A percentile compares a stretch with the other conserved stretches of the same genome.
phyloP scores from a whole-genome alignment of 2,797 vertebrate genomes.

The Sebastes vulpes region DNA sequence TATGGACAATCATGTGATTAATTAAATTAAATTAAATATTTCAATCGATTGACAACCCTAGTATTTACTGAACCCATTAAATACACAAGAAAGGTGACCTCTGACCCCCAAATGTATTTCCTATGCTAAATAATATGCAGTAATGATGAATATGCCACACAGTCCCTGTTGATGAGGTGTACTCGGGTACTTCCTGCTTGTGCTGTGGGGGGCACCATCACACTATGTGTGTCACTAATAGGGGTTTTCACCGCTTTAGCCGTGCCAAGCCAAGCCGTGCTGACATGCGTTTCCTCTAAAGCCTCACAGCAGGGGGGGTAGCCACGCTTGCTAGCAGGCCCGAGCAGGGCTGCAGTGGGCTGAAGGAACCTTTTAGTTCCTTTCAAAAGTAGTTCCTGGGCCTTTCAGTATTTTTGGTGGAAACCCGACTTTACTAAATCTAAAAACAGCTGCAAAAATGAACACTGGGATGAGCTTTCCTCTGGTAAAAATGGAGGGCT shows the following conservation, averaged over 20 bases:
- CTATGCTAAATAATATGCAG: not conserved
- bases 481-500: not conserved
- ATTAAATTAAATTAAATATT: too few relatives aligned
- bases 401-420: too few relatives aligned
- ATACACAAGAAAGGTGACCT: not conserved
- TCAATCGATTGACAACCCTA: too few relatives aligned
- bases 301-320: not conserved
- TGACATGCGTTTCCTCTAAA: not conserved
- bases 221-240: not conserved
- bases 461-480: not conserved
- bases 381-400: too few relatives aligned
- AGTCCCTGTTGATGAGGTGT: too few relatives aligned
- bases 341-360: too few relatives aligned
- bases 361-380: too few relatives aligned
- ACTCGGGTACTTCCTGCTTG: too few relatives aligned
- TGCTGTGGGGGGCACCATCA: not conserved
- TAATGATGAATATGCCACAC: too few relatives aligned
- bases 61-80: not conserved
- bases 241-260: not conserved
- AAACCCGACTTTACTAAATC: too few relatives aligned
- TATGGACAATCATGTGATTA: too few relatives aligned
- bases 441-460: not conserved
- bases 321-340: too few relatives aligned
- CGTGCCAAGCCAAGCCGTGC: not conserved
- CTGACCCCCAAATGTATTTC: not conserved